Percentiles rank a stretch among this genome's conserved stretches.
phyloP scores from a whole-genome alignment of 2,797 vertebrate species.

The Malacoctenus gilli region DNA sequence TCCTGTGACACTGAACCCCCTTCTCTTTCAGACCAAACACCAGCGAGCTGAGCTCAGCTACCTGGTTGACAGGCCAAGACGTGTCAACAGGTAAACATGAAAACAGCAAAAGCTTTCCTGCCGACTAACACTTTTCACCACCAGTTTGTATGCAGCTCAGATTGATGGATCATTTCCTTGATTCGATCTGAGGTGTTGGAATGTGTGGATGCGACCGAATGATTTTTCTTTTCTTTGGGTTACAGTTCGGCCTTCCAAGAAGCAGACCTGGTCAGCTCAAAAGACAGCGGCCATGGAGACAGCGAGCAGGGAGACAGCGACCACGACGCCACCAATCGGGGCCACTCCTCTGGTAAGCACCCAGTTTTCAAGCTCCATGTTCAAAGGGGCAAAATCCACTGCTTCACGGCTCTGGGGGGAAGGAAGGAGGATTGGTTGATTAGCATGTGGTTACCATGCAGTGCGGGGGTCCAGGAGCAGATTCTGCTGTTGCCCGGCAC shows the following conservation, averaged over 20 bases:
- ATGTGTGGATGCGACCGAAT: neutral
- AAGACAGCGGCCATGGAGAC: constrained; percentile 99
- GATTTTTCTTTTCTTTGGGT: neutral
- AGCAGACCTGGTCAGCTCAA: constrained; percentile 98
- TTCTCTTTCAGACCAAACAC: constrained; percentile 90
- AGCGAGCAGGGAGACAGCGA: constrained; percentile 99
- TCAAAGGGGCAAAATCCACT: no score
- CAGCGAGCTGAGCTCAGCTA: constrained; percentile 96
- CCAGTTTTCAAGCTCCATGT: no score
- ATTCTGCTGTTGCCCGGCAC: constrained; percentile 1
- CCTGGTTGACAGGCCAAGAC: constrained; percentile 95
- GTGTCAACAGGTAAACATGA: constrained; percentile 92
- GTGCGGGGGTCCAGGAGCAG: constrained; percentile 5
- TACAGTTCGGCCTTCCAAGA: constrained; percentile 97
- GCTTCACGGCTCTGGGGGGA: no score
- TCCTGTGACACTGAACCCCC: constrained; percentile 4
- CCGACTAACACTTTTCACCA: no score
- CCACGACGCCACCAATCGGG: constrained; percentile 96
- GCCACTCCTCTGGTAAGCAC: constrained; percentile 92
- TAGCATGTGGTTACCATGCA: constrained; percentile 20
- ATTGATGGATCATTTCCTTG: neutral
- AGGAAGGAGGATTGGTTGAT: constrained; percentile 9
- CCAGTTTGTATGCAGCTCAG: no score
- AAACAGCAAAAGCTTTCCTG: no score
- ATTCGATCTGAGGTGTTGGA: neutral